A percentile compares a stretch with the other conserved stretches of the same genome.
These are phyloP conservation scores for Pentalonia nigronervosa DNA, from an alignment of 1,140 invertebrate genomes.

Conservation along the genomic window DNA sequence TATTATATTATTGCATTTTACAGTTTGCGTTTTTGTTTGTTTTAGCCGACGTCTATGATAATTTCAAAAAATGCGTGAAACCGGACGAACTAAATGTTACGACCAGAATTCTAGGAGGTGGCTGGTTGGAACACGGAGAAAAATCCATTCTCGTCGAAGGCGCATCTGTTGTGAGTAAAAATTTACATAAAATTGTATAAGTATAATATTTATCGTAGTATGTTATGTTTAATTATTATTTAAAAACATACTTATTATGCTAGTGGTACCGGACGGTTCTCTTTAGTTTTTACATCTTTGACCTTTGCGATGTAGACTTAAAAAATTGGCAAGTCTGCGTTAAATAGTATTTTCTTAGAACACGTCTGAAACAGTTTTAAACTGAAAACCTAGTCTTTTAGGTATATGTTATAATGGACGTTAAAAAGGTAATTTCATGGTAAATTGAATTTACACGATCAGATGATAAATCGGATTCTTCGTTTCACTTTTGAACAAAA, in stretches of 20 bases:
- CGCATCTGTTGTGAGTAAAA: slow-evolving; percentile 45
- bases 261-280: neutral
- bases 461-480: too few relatives aligned
- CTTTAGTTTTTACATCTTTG: neutral
- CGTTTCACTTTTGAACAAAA: too few relatives aligned
- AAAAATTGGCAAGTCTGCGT: neutral
- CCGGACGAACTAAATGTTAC: slow-evolving; percentile 45
- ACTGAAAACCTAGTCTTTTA: neutral
- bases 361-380: neutral
- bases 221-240: neutral
- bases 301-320: neutral
- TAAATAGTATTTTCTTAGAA: neutral
- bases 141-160: slow-evolving; percentile 43
- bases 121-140: slow-evolving; percentile 46
- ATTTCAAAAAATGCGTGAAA: slow-evolving; percentile 42
- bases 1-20: neutral
- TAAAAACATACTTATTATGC: neutral
- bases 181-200: neutral
- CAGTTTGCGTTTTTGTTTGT: neutral
- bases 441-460: too few relatives aligned
- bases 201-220: neutral
- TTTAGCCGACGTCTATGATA: slow-evolving; percentile 31
- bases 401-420: neutral
- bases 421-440: neutral
- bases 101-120: slow-evolving; percentile 30